Conservation (phyloP, 2,888 invertebrate species). For the Liposcelis brunnea region DNA sequence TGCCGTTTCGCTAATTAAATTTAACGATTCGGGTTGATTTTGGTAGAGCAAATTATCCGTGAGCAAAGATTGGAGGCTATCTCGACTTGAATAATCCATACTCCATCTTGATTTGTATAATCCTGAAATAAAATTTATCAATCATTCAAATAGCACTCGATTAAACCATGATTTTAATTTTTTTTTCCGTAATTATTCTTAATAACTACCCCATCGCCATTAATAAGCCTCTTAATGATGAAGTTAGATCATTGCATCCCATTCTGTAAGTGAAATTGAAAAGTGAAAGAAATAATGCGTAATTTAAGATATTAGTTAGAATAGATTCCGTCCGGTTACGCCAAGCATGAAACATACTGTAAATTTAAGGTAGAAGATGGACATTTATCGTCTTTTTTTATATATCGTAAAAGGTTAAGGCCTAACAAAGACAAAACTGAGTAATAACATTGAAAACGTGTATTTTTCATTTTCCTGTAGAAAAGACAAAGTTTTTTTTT, state of each 20-base stretch:
- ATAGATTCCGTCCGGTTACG: background rate
- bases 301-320: background rate
- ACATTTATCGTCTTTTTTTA: background rate
- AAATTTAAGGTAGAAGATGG: background rate
- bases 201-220: slow-evolving; percentile 8
- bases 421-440: slow-evolving; percentile 5
- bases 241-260: slow-evolving; percentile 9
- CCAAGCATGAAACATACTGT: slow-evolving; percentile 4
- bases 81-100: no score
- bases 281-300: slow-evolving; percentile 7
- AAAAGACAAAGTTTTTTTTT: slow-evolving; percentile 8
- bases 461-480: slow-evolving; percentile 5
- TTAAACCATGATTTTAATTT: no score
- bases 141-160: background rate
- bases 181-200: background rate
- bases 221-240: slow-evolving; percentile 7
- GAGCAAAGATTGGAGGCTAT: slow-evolving; percentile 1
- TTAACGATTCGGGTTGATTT: background rate
- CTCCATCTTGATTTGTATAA: background rate
- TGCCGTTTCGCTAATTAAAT: no score
- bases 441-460: slow-evolving; percentile 7
- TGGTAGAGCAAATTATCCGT: slow-evolving; percentile 1
- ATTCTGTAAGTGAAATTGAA: slow-evolving; percentile 7
- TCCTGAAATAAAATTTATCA: slow-evolving; percentile 7
- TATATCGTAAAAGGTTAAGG: slow-evolving; percentile 1